A percentile compares a stretch with the other conserved stretches of the same genome.
These are phyloP conservation scores for Gryllus bimaculatus DNA, from an alignment of 1,140 invertebrate genomes.

Conservation along the genomic window DNA sequence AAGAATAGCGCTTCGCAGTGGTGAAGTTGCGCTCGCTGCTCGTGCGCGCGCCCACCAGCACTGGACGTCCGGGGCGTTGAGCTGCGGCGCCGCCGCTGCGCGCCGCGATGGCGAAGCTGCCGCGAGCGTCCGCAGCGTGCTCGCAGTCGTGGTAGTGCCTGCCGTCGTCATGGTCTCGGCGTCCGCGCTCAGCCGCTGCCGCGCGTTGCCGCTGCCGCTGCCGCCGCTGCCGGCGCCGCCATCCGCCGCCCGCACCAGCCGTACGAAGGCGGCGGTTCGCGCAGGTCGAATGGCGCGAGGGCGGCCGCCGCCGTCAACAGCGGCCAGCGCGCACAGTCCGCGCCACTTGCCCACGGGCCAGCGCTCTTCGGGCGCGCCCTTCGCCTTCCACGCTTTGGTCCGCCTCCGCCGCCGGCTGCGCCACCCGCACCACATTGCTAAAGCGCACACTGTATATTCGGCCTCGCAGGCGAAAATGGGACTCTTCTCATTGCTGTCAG, in stretches of 20 bases:
- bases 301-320: background rate
- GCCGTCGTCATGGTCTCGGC: no score
- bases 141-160: background rate
- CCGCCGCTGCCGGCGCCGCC: no score
- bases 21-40: no score
- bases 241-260: background rate
- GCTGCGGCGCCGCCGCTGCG: background rate
- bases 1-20: no score
- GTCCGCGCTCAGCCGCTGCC: background rate
- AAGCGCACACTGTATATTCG: no score
- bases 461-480: no score
- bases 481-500: no score
- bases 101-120: background rate
- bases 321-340: no score
- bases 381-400: no score
- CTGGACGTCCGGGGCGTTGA: background rate
- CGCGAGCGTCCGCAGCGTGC: background rate
- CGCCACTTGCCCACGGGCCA: no score
- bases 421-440: no score
- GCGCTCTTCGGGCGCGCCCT: no score
- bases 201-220: background rate
- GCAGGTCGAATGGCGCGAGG: background rate
- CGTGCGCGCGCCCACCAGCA: background rate
- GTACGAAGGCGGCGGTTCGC: background rate
- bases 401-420: background rate